These are phyloP conservation scores for Rynchops niger DNA, from an alignment of 2,113 vertebrate genomes.

Conservation along the genomic window DNA sequence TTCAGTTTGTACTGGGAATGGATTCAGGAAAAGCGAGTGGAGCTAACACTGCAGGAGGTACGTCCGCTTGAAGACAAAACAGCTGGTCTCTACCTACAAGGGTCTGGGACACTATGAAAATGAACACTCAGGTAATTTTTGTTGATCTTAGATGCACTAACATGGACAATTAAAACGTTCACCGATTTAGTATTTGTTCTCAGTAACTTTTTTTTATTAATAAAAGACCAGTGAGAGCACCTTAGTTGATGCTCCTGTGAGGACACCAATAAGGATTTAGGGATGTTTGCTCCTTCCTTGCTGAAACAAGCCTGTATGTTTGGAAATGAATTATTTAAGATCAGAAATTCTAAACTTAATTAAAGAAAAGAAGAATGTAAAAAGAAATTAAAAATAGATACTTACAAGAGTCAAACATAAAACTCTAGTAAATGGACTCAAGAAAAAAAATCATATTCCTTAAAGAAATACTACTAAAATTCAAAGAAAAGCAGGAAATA, in stretches of 20 bases:
- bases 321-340: slow-evolving; percentile 14
- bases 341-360: not conserved
- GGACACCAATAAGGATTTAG: not conserved
- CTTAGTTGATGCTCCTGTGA: not conserved
- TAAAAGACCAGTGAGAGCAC: not conserved
- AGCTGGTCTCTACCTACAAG: not conserved
- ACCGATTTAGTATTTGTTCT: not conserved
- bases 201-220: not conserved
- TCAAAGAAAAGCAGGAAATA: not conserved
- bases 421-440: not conserved
- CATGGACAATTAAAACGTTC: not conserved
- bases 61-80: accelerated
- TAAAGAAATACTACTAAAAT: not conserved
- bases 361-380: not conserved
- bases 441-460: not conserved
- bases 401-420: not conserved
- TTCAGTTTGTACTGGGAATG: not conserved
- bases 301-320: not conserved
- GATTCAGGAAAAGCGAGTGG: not conserved
- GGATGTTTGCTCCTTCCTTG: not conserved
- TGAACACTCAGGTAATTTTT: not conserved
- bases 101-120: not conserved
- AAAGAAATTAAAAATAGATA: not conserved
- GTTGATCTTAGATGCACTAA: not conserved
- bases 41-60: not conserved